Evolutionary conservation across 1,140 invertebrate species (phyloP).

Genomic region (Drosophila orosa): DNA sequence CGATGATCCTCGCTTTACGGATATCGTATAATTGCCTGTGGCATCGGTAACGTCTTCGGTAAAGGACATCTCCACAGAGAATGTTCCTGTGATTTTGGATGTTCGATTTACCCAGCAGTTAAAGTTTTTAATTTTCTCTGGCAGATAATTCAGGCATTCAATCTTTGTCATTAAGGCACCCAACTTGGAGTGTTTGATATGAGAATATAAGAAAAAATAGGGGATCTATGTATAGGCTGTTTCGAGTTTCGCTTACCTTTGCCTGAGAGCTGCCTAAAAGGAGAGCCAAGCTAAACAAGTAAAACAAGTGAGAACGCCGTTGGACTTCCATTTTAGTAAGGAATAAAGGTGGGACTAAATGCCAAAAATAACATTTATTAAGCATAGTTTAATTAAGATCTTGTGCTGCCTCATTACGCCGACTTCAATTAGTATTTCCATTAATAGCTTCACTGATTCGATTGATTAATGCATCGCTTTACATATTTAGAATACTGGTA

Average conservation of each 20-base stretch:
- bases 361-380: too few species aligned
- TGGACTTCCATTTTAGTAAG: too few species aligned
- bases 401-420: too few species aligned
- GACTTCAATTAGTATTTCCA: too few species aligned
- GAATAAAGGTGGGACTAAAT: too few species aligned
- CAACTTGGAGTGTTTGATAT: neutral
- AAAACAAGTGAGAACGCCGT: too few species aligned
- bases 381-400: too few species aligned
- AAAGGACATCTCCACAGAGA: neutral
- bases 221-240: neutral
- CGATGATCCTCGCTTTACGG: constrained; percentile 1
- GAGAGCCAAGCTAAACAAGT: neutral
- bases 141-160: constrained; percentile 20
- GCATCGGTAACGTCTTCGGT: neutral
- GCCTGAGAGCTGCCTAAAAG: neutral
- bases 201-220: neutral
- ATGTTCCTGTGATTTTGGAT: neutral
- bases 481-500: too few species aligned
- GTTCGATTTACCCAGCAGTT: constrained; percentile 14
- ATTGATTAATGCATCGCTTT: too few species aligned
- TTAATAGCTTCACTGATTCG: too few species aligned
- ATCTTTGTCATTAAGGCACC: constrained; percentile 8
- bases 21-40: constrained; percentile 1
- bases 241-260: neutral
- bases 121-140: constrained; percentile 5